These are phyloP conservation scores for Eucriotettix oculatus DNA, from an alignment of 2,888 invertebrate genomes.

Conservation along the genomic window DNA sequence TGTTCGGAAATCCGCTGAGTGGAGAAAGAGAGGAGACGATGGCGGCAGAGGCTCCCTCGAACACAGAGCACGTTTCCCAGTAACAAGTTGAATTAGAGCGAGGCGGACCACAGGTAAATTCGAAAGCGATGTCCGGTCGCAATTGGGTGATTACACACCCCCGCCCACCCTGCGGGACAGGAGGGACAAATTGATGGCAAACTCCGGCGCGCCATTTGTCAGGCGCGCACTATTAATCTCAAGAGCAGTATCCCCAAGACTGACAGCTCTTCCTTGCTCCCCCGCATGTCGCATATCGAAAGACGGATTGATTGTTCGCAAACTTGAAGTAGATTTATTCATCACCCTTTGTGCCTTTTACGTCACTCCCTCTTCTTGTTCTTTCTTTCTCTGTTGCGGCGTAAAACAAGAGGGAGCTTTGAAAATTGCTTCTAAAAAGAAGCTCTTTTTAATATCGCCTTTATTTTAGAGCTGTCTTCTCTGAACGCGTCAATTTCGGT, in stretches of 20 bases:
- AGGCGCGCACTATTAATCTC: constrained; percentile 2
- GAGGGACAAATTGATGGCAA: neutral
- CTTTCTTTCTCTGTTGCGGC: neutral
- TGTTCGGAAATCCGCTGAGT: too few species aligned
- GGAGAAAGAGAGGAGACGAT: too few species aligned
- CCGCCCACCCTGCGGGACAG: neutral
- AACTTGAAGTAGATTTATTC: neutral
- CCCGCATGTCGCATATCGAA: neutral
- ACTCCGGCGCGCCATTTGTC: neutral
- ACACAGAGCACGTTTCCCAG: too few species aligned
- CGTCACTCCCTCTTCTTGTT: neutral
- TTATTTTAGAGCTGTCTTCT: neutral
- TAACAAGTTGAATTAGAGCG: too few species aligned
- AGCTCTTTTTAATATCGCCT: neutral
- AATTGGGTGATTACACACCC: too few species aligned
- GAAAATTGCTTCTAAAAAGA: neutral
- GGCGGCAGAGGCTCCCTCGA: too few species aligned
- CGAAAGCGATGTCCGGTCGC: too few species aligned
- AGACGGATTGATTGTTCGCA: neutral
- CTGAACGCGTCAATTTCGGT: neutral
- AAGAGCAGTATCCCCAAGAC: neutral
- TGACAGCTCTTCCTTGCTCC: constrained; percentile 2
- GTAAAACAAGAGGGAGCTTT: neutral
- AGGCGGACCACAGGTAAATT: too few species aligned
- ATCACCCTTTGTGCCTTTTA: neutral